Conservation (phyloP, 2,888 invertebrate genomes). For the Dryocosmus kuriphilus region DNA sequence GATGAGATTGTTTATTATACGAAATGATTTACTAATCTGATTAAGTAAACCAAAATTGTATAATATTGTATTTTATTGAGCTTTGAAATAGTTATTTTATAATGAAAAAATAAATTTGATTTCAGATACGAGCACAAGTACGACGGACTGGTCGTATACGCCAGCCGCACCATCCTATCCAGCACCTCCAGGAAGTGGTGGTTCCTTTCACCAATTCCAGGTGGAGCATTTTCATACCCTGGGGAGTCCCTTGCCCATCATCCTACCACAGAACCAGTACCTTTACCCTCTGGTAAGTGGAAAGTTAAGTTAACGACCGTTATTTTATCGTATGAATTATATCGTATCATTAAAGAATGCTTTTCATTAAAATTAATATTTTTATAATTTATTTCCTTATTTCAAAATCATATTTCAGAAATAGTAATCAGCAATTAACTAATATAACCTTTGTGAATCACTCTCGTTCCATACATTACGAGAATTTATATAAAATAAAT, state of each 20-base stretch:
- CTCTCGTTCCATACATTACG: no score
- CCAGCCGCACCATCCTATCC: conserved; percentile 71
- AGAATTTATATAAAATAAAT: no score
- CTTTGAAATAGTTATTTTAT: not conserved
- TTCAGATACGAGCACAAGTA: conserved; percentile 70
- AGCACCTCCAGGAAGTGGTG: conserved; percentile 71
- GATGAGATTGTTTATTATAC: no score
- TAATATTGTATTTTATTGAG: no score
- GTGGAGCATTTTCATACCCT: conserved; percentile 76
- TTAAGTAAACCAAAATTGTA: no score
- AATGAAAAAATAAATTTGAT: conserved; percentile 39
- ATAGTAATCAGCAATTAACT: no score
- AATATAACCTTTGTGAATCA: no score
- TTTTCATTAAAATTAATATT: not conserved
- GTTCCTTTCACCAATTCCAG: conserved; percentile 75
- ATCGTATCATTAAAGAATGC: not conserved
- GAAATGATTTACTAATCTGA: no score
- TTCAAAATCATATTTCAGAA: no score
- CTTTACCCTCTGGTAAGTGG: conserved; percentile 71
- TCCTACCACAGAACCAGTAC: conserved; percentile 75
- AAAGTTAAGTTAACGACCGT: not conserved
- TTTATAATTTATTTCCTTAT: no score
- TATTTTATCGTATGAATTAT: no score
- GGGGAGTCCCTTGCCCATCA: conserved; percentile 75
- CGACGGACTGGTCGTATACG: conserved; percentile 73